Evolutionary conservation across 2,113 vertebrate genomes (phyloP), one percentile per base, ranked within the genome.

Genomic region (Burhinus bistriatus): DNA sequence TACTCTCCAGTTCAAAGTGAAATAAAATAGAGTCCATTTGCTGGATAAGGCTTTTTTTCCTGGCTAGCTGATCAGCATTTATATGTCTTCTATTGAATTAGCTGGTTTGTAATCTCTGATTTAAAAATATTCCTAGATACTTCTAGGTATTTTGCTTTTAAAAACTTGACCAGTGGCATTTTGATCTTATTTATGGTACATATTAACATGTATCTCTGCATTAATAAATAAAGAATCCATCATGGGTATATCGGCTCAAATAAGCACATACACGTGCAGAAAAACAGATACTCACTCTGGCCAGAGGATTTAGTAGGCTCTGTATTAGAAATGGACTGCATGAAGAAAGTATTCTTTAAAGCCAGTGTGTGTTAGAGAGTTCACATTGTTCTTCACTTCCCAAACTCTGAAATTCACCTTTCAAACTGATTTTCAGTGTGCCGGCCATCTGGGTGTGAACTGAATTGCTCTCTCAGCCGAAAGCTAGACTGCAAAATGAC

Each of bases 401-500:
- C 87, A 55, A 93, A 89, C 29, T 96, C 78, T 81, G 76, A 87
- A 93, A 89, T 92, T 61, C 72, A 83, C 40, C 71, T 96, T 97
- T 92, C 65, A 68, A 69, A 59, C 90, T 89, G 83, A 73, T 80
- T 58, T 94, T 95, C 57, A 58, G 26, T 51, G 45, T 66, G 54
- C 91, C 34, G 11, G 91, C 95, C 95, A 83, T 85, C 68, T 93
- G 78, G 70, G 26, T 97, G 87, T 93, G 95, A 97, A 95, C 90
- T 95, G 92, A 79, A 75, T 65, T 78, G 25, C 59, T 98, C 83
- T 97, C 96, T 69, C 11, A 17, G 86, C 70, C 89, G 77, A 96
- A 93, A 97, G 93, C 95, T 89, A 44, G 95, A 91, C 92, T 97
- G 75, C 75, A 87, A 97, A 98, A 96, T 97, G 71, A 91, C 93